Evolutionary conservation across 1,140 invertebrate genomes (phyloP).

Genomic region (Apolygus lucorum): DNA sequence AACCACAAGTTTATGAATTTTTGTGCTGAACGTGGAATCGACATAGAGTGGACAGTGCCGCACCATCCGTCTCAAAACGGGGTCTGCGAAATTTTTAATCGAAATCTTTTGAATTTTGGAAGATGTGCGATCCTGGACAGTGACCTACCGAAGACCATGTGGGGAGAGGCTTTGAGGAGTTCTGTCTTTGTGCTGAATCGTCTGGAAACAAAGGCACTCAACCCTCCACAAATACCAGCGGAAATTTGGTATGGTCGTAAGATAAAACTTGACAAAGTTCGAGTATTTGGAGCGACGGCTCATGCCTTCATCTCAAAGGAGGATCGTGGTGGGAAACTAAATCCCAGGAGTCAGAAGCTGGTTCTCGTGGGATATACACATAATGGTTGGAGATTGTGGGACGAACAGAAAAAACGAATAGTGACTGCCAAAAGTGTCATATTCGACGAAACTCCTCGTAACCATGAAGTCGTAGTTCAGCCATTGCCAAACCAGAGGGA

Average conservation of each 20-base stretch:
- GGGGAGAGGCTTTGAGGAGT: neutral
- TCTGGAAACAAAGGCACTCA: neutral
- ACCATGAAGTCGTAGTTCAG: neutral
- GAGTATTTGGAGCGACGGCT: neutral
- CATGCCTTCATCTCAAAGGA: neutral
- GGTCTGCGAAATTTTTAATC: neutral
- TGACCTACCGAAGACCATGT: neutral
- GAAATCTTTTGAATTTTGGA: neutral
- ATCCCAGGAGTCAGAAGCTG: neutral
- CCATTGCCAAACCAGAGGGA: neutral
- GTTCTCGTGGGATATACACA: neutral
- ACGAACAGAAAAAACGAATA: neutral
- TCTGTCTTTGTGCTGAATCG: neutral
- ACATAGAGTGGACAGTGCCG: neutral
- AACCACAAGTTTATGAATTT: neutral
- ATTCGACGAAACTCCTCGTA: neutral
- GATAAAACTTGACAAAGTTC: neutral
- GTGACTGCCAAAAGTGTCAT: neutral
- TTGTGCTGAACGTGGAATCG: neutral
- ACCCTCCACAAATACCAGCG: neutral
- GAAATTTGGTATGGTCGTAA: neutral
- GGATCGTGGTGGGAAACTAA: neutral
- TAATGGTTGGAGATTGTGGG: neutral
- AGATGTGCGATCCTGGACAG: neutral
- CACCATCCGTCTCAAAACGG: neutral